Conservation (phyloP, 1,140 invertebrate species). For the Brachionus paranguensis region DNA sequence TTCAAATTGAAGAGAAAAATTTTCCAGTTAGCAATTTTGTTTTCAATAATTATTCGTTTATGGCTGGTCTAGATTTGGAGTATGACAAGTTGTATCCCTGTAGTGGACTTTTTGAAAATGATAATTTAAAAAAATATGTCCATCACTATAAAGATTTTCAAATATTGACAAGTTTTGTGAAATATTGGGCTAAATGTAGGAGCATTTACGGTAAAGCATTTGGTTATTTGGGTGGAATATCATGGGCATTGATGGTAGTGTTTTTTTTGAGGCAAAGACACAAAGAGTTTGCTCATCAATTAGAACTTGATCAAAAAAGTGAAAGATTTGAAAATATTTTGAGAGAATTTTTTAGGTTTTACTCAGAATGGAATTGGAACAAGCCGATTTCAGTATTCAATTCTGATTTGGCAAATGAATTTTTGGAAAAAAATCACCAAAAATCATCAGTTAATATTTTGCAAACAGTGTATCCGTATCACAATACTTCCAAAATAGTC, state of each 20-base stretch:
- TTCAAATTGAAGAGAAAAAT: not conserved
- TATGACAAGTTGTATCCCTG: not conserved
- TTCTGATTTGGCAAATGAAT: not conserved
- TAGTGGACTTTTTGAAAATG: slow-evolving; percentile 19
- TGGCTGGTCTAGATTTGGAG: not conserved
- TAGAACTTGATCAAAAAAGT: not conserved
- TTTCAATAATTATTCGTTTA: not conserved
- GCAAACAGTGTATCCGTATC: slow-evolving; percentile 33
- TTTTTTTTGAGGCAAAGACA: not conserved
- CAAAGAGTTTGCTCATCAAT: not conserved
- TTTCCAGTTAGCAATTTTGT: not conserved
- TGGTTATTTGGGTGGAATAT: slow-evolving; percentile 22
- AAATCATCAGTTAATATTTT: not conserved
- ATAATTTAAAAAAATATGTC: slow-evolving; percentile 33
- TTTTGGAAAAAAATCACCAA: not conserved
- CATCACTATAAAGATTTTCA: slow-evolving; percentile 33
- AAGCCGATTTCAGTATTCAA: not conserved
- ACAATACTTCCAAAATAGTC: slow-evolving; percentile 20
- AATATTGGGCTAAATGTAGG: not conserved
- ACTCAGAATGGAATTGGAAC: slow-evolving; percentile 35
- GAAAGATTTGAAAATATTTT: slow-evolving; percentile 14
- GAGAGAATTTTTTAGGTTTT: slow-evolving; percentile 33
- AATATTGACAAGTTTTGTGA: slow-evolving; percentile 6
- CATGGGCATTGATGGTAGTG: slow-evolving; percentile 24
- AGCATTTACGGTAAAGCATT: slow-evolving; percentile 22